Percentiles rank a stretch among this genome's conserved stretches.
Evolutionary conservation across 1,140 invertebrate species (phyloP).

Genomic region (Drosophila subpulchrella): DNA sequence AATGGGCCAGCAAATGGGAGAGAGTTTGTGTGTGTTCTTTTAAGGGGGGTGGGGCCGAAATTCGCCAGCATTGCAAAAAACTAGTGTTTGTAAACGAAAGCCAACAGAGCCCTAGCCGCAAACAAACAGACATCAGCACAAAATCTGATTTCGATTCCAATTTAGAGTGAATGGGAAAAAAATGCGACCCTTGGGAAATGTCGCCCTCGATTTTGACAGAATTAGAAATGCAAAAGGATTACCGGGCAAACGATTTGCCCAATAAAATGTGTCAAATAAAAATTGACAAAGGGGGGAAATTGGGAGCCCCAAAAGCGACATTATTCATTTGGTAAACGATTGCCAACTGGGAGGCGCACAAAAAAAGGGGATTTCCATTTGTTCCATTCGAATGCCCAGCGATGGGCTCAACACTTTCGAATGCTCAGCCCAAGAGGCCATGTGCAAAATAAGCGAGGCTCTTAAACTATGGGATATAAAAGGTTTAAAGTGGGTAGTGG

Average conservation of each 20-base stretch:
- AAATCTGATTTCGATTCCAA: slow-evolving; percentile 48
- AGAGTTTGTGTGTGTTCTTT: slow-evolving; percentile 3
- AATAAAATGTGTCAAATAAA: slow-evolving; percentile 77
- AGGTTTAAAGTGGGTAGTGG: slow-evolving; percentile 3
- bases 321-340: slow-evolving; percentile 60
- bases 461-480: neutral
- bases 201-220: slow-evolving; percentile 48
- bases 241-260: slow-evolving; percentile 56
- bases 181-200: slow-evolving; percentile 55
- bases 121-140: slow-evolving; percentile 43
- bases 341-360: slow-evolving; percentile 4
- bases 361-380: neutral
- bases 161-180: slow-evolving; percentile 45
- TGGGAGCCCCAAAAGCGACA: slow-evolving; percentile 35
- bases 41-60: slow-evolving; percentile 1
- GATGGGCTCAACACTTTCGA: slow-evolving; percentile 21
- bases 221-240: slow-evolving; percentile 65
- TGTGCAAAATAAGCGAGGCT: slow-evolving; percentile 23
- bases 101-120: slow-evolving; percentile 25
- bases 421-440: slow-evolving; percentile 1
- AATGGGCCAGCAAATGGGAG: slow-evolving; percentile 21
- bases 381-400: slow-evolving; percentile 31
- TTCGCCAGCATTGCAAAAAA: slow-evolving; percentile 38
- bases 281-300: slow-evolving; percentile 59
- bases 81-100: slow-evolving; percentile 37